These are phyloP conservation scores for Corythoichthys haematopterus DNA, from an alignment of 2,113 vertebrate species.

Conservation along the genomic window DNA sequence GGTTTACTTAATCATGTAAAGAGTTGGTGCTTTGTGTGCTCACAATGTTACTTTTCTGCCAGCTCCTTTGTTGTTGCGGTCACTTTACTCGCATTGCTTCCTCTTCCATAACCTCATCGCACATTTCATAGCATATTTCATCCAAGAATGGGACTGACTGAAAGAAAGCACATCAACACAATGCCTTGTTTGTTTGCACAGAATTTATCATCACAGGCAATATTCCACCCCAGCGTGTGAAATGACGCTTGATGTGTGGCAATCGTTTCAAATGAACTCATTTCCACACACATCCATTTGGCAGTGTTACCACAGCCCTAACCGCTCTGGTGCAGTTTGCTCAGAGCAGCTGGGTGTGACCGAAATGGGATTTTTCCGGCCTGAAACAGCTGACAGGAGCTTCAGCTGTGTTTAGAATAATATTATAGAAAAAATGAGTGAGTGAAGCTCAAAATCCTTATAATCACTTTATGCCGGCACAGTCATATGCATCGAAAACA, in stretches of 20 bases:
- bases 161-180: background rate
- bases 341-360: background rate
- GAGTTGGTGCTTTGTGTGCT: conserved; percentile 20
- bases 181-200: conserved; percentile 2
- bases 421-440: background rate
- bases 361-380: background rate
- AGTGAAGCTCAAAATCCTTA: background rate
- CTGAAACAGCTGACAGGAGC: conserved; percentile 1
- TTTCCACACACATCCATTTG: conserved; percentile 1
- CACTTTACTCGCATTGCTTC: conserved; percentile 17
- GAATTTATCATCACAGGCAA: background rate
- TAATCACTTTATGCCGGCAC: background rate
- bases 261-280: background rate
- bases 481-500: background rate
- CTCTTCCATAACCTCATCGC: conserved; percentile 26
- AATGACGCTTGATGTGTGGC: conserved; percentile 1
- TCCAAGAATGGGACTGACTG: conserved; percentile 3
- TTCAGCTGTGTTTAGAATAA: background rate
- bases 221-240: background rate
- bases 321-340: background rate
- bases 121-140: conserved; percentile 21
- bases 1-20: background rate
- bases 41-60: background rate
- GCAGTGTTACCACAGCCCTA: background rate
- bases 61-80: conserved; percentile 27